Percentiles rank a stretch among this genome's conserved stretches.
Conservation (phyloP, 1,140 invertebrate genomes). For the Gyrodactylus salaris region DNA sequence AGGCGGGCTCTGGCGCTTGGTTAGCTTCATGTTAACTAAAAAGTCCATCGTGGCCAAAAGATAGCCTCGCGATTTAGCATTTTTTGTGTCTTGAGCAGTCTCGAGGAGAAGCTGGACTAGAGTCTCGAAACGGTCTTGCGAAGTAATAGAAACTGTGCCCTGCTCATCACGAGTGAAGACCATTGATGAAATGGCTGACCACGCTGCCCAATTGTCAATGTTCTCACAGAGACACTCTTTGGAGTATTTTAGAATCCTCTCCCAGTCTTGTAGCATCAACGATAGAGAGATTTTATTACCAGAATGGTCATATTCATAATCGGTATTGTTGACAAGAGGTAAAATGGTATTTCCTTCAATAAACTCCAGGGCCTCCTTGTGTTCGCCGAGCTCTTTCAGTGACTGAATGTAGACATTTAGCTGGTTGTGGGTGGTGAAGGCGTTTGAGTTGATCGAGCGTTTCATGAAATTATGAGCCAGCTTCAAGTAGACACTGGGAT, state of each 20-base stretch:
- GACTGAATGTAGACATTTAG: background rate
- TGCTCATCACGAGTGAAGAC: too few relatives aligned
- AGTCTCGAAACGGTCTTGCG: too few relatives aligned
- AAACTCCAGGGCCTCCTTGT: background rate
- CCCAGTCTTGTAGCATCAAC: background rate
- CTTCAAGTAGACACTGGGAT: background rate
- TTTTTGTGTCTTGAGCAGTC: too few relatives aligned
- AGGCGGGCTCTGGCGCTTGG: background rate
- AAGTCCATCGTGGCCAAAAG: background rate
- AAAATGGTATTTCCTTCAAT: background rate
- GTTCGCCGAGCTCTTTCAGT: background rate
- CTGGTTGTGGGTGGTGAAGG: background rate
- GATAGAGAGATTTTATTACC: background rate
- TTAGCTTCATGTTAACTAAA: background rate
- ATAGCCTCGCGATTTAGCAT: too few relatives aligned
- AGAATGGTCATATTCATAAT: background rate
- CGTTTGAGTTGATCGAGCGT: background rate
- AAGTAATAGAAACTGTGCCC: too few relatives aligned
- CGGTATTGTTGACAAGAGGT: background rate
- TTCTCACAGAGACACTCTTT: background rate
- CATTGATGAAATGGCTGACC: too few relatives aligned
- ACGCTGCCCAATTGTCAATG: background rate
- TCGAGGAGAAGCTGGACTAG: too few relatives aligned
- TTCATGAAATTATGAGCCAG: background rate
- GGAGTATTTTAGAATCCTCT: background rate